phyloP scores from a whole-genome alignment of 2,888 invertebrate genomes.

The Cephus spinipes region DNA sequence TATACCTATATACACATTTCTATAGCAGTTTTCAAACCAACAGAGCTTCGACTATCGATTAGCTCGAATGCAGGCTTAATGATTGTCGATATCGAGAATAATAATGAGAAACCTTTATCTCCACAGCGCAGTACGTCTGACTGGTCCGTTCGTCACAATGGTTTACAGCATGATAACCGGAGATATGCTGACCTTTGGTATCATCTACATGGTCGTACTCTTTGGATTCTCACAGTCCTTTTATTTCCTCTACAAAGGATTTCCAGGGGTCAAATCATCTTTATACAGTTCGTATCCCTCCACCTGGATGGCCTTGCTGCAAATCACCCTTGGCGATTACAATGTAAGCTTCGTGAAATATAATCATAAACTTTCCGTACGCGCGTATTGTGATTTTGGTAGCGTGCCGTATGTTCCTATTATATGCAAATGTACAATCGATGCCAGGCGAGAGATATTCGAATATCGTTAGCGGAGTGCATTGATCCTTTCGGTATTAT shows the following conservation, averaged over 20 bases:
- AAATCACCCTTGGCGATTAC: conserved; percentile 97
- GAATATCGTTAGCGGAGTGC: background rate
- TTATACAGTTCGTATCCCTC: conserved; percentile 87
- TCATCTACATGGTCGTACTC: conserved; percentile 94
- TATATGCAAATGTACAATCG: background rate
- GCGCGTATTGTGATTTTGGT: background rate
- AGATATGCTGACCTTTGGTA: conserved; percentile 98
- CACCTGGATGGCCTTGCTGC: conserved; percentile 98
- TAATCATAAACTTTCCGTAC: background rate
- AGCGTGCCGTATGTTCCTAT: background rate
- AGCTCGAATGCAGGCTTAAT: background rate
- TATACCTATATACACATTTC: background rate
- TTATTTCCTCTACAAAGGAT: conserved; percentile 93
- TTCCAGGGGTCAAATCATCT: conserved; percentile 83
- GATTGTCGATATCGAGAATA: background rate
- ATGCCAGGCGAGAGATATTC: background rate
- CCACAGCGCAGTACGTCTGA: conserved; percentile 88
- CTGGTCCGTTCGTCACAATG: conserved; percentile 99
- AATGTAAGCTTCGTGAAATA: conserved; percentile 76
- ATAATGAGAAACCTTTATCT: conserved; percentile 9
- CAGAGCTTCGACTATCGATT: background rate
- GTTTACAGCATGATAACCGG: conserved; percentile 99
- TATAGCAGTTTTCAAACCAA: background rate
- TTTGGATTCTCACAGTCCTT: conserved; percentile 97
- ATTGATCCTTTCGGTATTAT: background rate